phyloP scores from a whole-genome alignment of 2,113 vertebrate genomes.

The Leptocoma aspasia region DNA sequence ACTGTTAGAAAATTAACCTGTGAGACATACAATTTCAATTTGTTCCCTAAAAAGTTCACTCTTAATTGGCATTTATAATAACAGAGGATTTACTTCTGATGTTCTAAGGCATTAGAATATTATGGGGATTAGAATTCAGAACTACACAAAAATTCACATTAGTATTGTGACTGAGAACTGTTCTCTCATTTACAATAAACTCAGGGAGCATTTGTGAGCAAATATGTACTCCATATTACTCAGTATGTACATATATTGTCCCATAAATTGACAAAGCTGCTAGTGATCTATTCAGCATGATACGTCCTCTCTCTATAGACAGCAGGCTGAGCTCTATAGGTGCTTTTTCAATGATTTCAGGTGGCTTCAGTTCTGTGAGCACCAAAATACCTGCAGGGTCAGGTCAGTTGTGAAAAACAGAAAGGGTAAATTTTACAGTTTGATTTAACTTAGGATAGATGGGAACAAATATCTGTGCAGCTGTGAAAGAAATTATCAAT shows the following conservation, averaged over 20 bases:
- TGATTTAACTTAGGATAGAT: background rate
- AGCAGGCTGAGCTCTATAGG: background rate
- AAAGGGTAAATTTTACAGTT: background rate
- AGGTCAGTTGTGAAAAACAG: background rate
- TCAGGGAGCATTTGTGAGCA: background rate
- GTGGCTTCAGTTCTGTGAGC: background rate
- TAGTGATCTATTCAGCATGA: background rate
- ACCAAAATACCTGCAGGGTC: background rate
- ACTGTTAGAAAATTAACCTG: background rate
- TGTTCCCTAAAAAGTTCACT: background rate
- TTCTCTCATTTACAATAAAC: background rate
- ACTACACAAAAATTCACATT: background rate
- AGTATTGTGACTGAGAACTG: background rate
- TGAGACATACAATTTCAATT: background rate
- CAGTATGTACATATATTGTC: background rate
- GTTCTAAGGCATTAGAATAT: background rate
- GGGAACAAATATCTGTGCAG: background rate
- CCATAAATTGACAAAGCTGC: background rate
- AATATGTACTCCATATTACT: background rate
- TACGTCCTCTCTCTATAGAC: background rate
- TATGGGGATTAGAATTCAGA: background rate
- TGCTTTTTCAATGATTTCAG: background rate
- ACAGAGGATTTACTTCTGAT: background rate
- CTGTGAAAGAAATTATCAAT: background rate
- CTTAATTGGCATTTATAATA: background rate